These are phyloP conservation scores for Acanthacorydalis orientalis DNA, from an alignment of 2,888 invertebrate genomes.

Conservation along the genomic window DNA sequence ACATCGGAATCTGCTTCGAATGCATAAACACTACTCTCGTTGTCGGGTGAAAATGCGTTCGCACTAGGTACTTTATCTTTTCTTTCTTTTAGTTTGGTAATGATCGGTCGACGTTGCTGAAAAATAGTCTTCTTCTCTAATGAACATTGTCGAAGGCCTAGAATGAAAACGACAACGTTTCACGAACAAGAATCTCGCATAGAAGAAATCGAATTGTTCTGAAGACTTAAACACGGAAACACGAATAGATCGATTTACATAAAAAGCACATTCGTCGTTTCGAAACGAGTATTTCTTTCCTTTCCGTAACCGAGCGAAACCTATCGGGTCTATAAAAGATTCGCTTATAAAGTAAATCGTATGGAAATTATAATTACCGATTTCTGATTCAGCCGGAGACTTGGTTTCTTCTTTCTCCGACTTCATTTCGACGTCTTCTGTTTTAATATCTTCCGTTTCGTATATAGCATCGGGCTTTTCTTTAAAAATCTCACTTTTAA, in stretches of 20 bases:
- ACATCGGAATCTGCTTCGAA: conserved; percentile 50
- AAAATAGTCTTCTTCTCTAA: conserved; percentile 10
- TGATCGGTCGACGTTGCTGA: conserved; percentile 35
- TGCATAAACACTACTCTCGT: conserved; percentile 54
- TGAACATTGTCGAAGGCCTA: no score
- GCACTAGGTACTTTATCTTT: conserved; percentile 26
- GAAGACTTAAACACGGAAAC: no score
- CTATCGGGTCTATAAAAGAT: no score
- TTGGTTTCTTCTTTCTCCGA: conserved; percentile 4
- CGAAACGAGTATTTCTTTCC: no score
- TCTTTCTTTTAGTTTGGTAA: conserved; percentile 35
- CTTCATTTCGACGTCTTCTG: conserved; percentile 3
- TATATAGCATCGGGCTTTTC: conserved; percentile 13
- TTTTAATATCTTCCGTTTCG: conserved; percentile 13
- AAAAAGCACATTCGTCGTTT: no score
- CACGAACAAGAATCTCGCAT: no score
- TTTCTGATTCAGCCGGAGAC: conserved; percentile 3
- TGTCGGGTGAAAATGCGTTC: conserved; percentile 47
- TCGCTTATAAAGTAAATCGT: no score
- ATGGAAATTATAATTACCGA: no score
- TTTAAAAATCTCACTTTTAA: conserved; percentile 9
- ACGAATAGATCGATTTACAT: no score
- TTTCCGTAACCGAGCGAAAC: no score
- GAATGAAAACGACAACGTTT: no score
- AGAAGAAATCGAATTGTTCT: neutral